Base-by-base conservation (phyloP, 1,140 invertebrate species). In the Latrodectus geometricus region DNA sequence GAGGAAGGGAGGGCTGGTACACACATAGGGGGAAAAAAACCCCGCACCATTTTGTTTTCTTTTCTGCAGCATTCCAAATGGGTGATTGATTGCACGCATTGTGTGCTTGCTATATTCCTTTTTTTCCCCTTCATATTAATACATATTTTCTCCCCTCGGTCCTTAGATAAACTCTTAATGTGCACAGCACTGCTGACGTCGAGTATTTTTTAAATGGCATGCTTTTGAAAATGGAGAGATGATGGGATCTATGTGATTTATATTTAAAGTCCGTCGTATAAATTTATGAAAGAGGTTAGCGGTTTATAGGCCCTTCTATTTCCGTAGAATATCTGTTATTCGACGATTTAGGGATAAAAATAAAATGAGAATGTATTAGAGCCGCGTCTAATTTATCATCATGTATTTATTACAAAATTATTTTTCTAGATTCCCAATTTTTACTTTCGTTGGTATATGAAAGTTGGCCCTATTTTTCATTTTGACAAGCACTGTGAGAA, bases 121-220 rank as follows among this genome's bases (percentile, higher is more conserved):
- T n/a, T 21, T 35, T 35, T 35, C 49, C n/a, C n/a, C 49, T 68
- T 23, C 77, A 70, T 70, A 69, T 80, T 69, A 80, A 80, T 80
- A 50, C 11, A 11, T 48, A 8, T 69, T 80, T 80, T 80, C 52
- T 70, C 65, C 20, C 21, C n/a, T 17, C 48, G 17, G 11, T n/a
- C 20, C 56, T 23, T 77, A 77, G 15, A 77, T 77, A 77, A 77
- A 77, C 75, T 77, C 75, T 77, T 77, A 77, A 77, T 77, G 56
- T 77, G 50, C 0, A 11, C 9, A 52, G n/a, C 52, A 21, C 21
- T 77, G 75, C 65, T 77, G 75, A 17, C 54, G 11, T 61, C 11
- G 54, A 11, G 54, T 61, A 11, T 11, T 61, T 61, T 61, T 61
- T 61, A 61, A 14, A 61, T 61, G 11, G 11, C 54, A 61, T 61